Evolutionary conservation across 2,113 vertebrate genomes (phyloP), one percentile per base, ranked within the genome.

Genomic region (Platycercus adscitus): DNA sequence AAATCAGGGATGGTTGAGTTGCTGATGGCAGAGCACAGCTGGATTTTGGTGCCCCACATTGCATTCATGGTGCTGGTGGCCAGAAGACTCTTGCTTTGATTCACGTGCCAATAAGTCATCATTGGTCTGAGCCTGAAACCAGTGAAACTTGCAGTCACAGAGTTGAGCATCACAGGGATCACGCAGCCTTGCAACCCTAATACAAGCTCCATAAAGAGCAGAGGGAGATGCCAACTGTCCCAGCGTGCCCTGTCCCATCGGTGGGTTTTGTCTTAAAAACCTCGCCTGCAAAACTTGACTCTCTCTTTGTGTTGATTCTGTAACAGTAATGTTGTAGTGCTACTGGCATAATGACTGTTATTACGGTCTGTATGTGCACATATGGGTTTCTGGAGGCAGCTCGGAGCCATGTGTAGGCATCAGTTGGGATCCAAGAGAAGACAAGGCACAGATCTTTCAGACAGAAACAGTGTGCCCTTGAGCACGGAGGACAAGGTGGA

Each of bases 151-250:
- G 0, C 16, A n/a, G 26, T 24, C 11, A 3, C 2, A 0, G 21
- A 4, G 31, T 0, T 0, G 33, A 6, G 7, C 61, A 19, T 17
- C 13, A 0, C 11, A 6, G 44, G 31, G 44, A 14, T 18, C 10
- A 3, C 2, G 7, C 2, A 0, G 5, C 47, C 26, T 52, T 11
- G 1, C 20, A 81, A 12, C 1, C 4, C 11, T 0, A 0, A 0
- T 9, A 20, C 4, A 2, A 49, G 85, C 44, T 46, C n/a, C 0
- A 0, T 0, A 1, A 1, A 0, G 11, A 61, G 81, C 39, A 8
- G 37, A 9, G 63, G 0, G 31, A 37, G 49, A 1, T 8, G 7
- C 28, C 5, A 17, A 6, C 3, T 11, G 7, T 15, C 16, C 44
- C 28, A 25, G 18, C 0, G 0, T 7, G 41, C 10, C 68, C 43